phyloP scores from a whole-genome alignment of 2,888 invertebrate genomes.

The Caenorhabditis panamensis region DNA sequence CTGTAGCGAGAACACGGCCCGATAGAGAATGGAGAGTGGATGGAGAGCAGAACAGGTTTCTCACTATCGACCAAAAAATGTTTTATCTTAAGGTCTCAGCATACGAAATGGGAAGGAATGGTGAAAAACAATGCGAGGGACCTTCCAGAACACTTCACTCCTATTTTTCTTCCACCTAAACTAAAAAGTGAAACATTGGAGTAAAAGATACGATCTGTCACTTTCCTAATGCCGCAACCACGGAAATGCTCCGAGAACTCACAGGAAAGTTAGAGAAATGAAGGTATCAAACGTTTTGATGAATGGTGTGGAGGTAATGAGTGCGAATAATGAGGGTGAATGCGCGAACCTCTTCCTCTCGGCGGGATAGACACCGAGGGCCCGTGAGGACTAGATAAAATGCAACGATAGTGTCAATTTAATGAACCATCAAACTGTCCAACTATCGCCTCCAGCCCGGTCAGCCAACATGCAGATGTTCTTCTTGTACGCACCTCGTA shows the following conservation, averaged over 20 bases:
- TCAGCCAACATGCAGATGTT: constrained; percentile 38
- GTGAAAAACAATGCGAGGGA: neutral
- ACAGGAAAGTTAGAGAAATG: neutral
- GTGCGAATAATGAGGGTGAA: constrained; percentile 58
- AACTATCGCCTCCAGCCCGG: constrained; percentile 34
- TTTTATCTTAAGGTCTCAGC: constrained; percentile 36
- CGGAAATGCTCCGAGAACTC: no score
- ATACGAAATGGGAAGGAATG: neutral
- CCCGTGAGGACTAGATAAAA: constrained; percentile 59
- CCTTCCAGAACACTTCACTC: no score
- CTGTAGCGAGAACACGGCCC: constrained; percentile 44
- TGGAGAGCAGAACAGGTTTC: constrained; percentile 55
- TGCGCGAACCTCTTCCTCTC: constrained; percentile 50
- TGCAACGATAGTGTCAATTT: constrained; percentile 65
- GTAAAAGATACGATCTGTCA: no score
- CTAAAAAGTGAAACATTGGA: no score
- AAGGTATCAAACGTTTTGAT: constrained; percentile 25
- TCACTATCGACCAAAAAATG: constrained; percentile 48
- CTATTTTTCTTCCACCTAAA: no score
- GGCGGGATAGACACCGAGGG: constrained; percentile 17
- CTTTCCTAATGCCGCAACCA: no score
- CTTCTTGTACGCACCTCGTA: constrained; percentile 50
- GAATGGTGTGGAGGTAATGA: constrained; percentile 45
- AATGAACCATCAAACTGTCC: constrained; percentile 64
- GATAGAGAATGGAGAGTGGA: constrained; percentile 35